Percentiles rank a stretch among this genome's conserved stretches.
phyloP scores from a whole-genome alignment of 2,113 vertebrate species.

The Scomber scombrus region DNA sequence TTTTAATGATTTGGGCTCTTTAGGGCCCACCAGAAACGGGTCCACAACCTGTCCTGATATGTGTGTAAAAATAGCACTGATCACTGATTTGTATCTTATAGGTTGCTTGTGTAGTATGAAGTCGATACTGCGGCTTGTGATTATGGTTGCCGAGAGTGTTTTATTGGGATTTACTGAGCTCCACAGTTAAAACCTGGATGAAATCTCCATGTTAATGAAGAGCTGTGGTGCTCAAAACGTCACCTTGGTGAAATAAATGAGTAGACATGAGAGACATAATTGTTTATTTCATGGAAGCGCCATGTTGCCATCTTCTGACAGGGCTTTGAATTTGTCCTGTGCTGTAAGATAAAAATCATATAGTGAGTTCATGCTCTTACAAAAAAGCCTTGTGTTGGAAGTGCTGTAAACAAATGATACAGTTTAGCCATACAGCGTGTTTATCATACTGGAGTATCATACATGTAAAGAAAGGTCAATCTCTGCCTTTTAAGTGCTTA shows the following conservation, averaged over 20 bases:
- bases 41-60: not conserved
- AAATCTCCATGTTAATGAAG: not conserved
- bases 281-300: too few relatives aligned
- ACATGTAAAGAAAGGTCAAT: not conserved
- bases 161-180: slow-evolving; percentile 30
- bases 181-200: not conserved
- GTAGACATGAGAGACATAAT: too few relatives aligned
- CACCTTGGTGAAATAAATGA: too few relatives aligned
- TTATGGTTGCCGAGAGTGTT: not conserved
- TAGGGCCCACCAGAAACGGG: not conserved
- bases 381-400: slow-evolving; percentile 2
- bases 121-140: not conserved
- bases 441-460: not conserved
- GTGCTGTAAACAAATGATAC: slow-evolving; percentile 1
- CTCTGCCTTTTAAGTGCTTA: slow-evolving; percentile 19
- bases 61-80: not conserved
- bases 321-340: slow-evolving; percentile 11
- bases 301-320: slow-evolving; percentile 15
- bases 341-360: slow-evolving; percentile 24
- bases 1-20: not conserved
- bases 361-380: slow-evolving; percentile 15
- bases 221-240: too few relatives aligned
- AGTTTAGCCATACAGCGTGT: not conserved
- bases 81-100: not conserved
- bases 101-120: slow-evolving; percentile 13